Conservation (phyloP, 2,888 invertebrate species). For the Ormia ochracea region DNA sequence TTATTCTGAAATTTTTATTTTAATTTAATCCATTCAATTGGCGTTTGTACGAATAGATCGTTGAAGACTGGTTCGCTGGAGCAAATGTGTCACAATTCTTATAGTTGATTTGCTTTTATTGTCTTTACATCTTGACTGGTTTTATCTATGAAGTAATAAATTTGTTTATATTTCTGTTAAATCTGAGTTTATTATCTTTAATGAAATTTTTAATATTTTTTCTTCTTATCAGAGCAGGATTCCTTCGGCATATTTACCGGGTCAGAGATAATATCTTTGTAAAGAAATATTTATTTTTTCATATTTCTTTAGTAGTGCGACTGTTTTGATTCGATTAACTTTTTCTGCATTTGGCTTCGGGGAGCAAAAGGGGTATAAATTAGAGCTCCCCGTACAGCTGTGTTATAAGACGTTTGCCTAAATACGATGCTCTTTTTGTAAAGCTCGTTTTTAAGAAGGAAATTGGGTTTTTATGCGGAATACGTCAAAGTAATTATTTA, state of each 20-base stretch:
- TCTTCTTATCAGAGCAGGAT: neutral
- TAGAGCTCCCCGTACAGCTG: no score
- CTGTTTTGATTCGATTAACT: neutral
- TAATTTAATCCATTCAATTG: neutral
- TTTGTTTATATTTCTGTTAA: neutral
- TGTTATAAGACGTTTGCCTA: no score
- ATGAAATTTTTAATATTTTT: constrained; percentile 16
- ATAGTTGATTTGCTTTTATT: constrained; percentile 30
- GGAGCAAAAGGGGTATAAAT: no score
- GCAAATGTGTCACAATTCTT: constrained; percentile 25
- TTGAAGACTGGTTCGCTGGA: constrained; percentile 23
- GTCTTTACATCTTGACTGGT: neutral
- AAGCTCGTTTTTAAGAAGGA: neutral
- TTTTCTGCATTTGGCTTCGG: neutral
- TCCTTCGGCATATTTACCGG: constrained; percentile 5
- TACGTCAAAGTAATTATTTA: neutral
- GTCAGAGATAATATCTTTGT: neutral
- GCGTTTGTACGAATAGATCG: neutral
- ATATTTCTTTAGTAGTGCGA: neutral
- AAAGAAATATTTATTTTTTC: neutral
- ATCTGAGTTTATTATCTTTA: constrained; percentile 35
- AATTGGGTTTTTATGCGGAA: neutral
- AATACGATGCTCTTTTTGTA: neutral
- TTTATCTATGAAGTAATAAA: constrained; percentile 11
- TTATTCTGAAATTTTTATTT: neutral